These are phyloP conservation scores for Drosophila tanythrix DNA, from an alignment of 2,888 invertebrate species.

Conservation along the genomic window DNA sequence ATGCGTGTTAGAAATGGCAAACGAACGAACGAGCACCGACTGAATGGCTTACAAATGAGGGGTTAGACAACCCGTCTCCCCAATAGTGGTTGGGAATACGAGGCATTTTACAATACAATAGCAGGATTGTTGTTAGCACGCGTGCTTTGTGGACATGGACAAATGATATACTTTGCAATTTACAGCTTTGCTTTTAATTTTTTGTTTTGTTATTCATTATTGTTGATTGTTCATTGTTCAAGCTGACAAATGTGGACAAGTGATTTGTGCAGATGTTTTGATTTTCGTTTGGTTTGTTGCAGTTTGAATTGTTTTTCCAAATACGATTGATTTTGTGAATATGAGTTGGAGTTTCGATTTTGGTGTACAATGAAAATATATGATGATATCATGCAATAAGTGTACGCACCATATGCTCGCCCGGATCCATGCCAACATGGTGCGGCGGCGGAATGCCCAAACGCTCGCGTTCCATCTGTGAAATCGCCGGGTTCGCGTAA, in stretches of 20 bases:
- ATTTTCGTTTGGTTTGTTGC: conserved; percentile 41
- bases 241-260: conserved; percentile 54
- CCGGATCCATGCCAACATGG: conserved; percentile 88
- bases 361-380: conserved; percentile 44
- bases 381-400: conserved; percentile 36
- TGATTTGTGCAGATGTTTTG: conserved; percentile 56
- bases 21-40: conserved; percentile 54
- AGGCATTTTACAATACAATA: conserved; percentile 9
- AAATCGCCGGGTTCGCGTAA: conserved; percentile 90
- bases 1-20: conserved; percentile 60
- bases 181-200: neutral
- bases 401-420: conserved; percentile 93
- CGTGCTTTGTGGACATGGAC: conserved; percentile 57
- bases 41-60: conserved; percentile 43
- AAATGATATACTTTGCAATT: conserved; percentile 34
- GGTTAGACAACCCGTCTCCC: conserved; percentile 36
- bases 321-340: conserved; percentile 85
- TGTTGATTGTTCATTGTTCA: conserved; percentile 47
- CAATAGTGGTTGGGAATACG: conserved; percentile 32
- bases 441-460: conserved; percentile 90
- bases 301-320: conserved; percentile 76
- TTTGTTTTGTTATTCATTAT: neutral
- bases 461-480: conserved; percentile 95
- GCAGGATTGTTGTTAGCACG: conserved; percentile 46
- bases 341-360: conserved; percentile 70